A percentile compares a stretch with the other conserved stretches of the same genome.
These are phyloP conservation scores for Rhea pennata DNA, from an alignment of 2,113 vertebrate species.

Conservation along the genomic window DNA sequence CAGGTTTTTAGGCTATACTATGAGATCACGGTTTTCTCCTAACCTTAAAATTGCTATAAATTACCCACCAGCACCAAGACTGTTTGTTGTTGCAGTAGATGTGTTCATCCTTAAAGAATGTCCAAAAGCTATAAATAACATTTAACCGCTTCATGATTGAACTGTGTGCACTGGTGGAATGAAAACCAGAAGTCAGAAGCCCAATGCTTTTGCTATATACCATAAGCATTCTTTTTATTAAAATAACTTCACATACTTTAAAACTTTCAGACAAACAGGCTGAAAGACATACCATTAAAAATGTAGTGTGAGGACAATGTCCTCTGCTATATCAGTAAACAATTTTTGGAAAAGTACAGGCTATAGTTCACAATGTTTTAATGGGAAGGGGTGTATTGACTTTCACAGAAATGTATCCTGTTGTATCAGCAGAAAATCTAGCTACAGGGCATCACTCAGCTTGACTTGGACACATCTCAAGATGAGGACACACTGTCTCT, in stretches of 20 bases:
- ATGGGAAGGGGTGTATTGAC: background rate
- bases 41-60: constrained; percentile 56
- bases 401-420: background rate
- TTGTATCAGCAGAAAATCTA: background rate
- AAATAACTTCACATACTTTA: background rate
- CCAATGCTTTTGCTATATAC: background rate
- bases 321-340: background rate
- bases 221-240: constrained; percentile 6
- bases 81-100: constrained; percentile 41
- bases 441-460: background rate
- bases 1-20: constrained; percentile 21
- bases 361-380: background rate
- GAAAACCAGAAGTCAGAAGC: constrained; percentile 23
- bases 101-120: constrained; percentile 66
- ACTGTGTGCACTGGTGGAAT: background rate
- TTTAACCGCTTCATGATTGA: constrained; percentile 55
- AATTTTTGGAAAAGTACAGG: background rate
- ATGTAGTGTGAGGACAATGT: background rate
- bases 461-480: background rate
- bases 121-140: constrained; percentile 58
- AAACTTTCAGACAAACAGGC: background rate
- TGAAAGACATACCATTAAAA: background rate
- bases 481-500: background rate
- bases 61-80: background rate
- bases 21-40: constrained; percentile 67